Percentiles rank a stretch among this genome's conserved stretches.
Evolutionary conservation across 2,797 vertebrate genomes (phyloP).

Genomic region (Parambassis ranga): DNA sequence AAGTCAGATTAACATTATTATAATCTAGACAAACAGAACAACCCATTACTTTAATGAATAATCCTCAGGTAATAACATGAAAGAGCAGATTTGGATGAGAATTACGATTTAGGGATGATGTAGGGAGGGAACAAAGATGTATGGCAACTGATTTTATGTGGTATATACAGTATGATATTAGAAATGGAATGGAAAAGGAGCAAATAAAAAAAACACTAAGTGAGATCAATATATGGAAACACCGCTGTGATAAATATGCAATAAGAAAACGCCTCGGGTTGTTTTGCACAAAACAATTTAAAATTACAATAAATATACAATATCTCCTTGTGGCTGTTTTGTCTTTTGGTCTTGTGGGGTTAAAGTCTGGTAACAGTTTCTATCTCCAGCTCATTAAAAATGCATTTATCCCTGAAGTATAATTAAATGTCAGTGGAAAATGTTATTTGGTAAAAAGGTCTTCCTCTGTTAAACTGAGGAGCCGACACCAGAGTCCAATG

Average conservation of each 20-base stretch:
- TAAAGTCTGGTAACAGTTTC: constrained; percentile 14
- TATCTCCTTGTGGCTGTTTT: constrained; percentile 10
- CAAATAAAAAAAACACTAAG: no score
- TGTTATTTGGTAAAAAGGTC: constrained; percentile 18
- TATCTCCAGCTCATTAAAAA: constrained; percentile 23
- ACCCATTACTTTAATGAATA: constrained; percentile 58
- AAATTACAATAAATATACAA: constrained; percentile 12
- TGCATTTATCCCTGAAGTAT: constrained; percentile 34
- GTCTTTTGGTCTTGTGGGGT: not conserved
- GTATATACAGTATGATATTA: no score
- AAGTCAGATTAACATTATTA: constrained; percentile 56
- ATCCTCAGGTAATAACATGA: constrained; percentile 44
- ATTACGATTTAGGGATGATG: constrained; percentile 38
- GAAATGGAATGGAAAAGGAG: no score
- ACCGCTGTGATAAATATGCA: not conserved
- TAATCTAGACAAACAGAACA: constrained; percentile 64
- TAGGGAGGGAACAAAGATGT: not conserved
- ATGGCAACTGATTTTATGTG: no score
- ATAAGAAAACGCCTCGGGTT: not conserved
- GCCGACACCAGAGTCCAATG: constrained; percentile 22
- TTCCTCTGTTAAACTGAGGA: constrained; percentile 11
- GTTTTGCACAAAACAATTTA: constrained; percentile 4
- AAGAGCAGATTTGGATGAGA: constrained; percentile 29
- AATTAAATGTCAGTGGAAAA: constrained; percentile 52
- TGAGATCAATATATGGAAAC: no score